A percentile compares a stretch with the other conserved stretches of the same genome.
phyloP scores from a whole-genome alignment of 2,113 vertebrate genomes.

The Albula goreensis region DNA sequence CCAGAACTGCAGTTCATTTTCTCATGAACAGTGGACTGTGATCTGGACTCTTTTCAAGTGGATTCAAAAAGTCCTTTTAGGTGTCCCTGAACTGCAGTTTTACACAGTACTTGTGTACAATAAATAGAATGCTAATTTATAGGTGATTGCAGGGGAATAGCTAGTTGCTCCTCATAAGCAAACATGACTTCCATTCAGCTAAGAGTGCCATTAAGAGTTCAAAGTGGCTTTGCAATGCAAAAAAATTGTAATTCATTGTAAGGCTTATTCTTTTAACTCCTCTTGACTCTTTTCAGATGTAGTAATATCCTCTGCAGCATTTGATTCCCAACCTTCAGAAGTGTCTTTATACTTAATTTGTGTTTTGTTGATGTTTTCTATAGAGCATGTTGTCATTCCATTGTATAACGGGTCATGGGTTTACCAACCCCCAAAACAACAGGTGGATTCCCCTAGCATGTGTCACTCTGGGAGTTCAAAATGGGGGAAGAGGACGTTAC shows the following conservation, averaged over 20 bases:
- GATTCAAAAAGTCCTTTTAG: background rate
- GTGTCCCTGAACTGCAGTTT: background rate
- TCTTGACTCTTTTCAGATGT: background rate
- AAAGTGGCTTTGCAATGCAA: background rate
- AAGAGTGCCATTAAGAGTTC: background rate
- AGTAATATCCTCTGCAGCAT: background rate
- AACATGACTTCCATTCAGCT: background rate
- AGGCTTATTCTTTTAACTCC: background rate
- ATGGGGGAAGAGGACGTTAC: background rate
- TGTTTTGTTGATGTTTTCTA: background rate
- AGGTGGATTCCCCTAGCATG: background rate
- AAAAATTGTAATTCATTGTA: background rate
- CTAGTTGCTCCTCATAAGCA: background rate
- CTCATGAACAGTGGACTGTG: background rate
- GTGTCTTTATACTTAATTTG: background rate
- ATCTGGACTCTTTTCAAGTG: background rate
- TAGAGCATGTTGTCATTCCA: conserved; percentile 3
- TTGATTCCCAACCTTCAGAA: background rate
- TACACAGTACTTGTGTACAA: background rate
- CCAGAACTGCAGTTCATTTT: background rate
- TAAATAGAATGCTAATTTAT: background rate
- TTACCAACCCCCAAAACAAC: background rate
- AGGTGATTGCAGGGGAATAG: background rate
- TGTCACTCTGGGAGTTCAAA: background rate
- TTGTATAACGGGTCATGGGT: background rate